A percentile compares a stretch with the other conserved stretches of the same genome.
phyloP scores from a whole-genome alignment of 2,113 vertebrate genomes.

The Ameiurus melas region DNA sequence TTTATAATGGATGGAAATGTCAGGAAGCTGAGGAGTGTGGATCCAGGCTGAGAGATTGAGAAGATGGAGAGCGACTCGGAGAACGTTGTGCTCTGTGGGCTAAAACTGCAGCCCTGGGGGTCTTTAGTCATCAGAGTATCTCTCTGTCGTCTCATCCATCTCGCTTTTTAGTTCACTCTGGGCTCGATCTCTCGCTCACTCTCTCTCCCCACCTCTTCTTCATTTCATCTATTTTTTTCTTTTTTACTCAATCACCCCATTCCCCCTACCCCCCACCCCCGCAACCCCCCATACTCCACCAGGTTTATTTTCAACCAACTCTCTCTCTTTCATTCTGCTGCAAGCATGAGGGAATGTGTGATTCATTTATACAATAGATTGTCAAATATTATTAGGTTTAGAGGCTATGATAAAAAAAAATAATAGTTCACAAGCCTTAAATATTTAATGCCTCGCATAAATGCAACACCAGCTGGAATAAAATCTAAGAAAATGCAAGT shows the following conservation, averaged over 20 bases:
- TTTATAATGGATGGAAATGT: slow-evolving; percentile 48
- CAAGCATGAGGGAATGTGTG: slow-evolving; percentile 14
- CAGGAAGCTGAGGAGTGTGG: slow-evolving; percentile 39
- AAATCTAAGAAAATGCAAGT: not conserved
- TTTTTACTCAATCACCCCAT: not conserved
- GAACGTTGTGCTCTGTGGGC: slow-evolving; percentile 45
- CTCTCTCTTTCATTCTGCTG: not conserved
- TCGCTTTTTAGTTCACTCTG: slow-evolving; percentile 35
- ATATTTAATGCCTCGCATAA: slow-evolving; percentile 24
- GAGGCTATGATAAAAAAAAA: slow-evolving; percentile 26
- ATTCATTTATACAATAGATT: not conserved
- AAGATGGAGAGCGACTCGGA: slow-evolving; percentile 42
- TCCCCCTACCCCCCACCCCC: not conserved
- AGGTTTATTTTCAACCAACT: not conserved
- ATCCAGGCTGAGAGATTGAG: slow-evolving; percentile 36
- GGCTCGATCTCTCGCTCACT: slow-evolving; percentile 43
- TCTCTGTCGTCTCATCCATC: slow-evolving; percentile 34
- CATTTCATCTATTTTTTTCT: slow-evolving; percentile 31
- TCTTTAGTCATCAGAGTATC: slow-evolving; percentile 45
- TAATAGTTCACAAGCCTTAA: slow-evolving; percentile 28
- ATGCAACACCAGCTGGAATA: not conserved
- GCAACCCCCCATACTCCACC: not conserved
- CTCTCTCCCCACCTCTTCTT: not conserved
- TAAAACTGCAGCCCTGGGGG: slow-evolving; percentile 49
- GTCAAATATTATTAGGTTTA: slow-evolving; percentile 30